Evolutionary conservation across 2,797 vertebrate genomes (phyloP).

Genomic region (Pempheris klunzingeri): DNA sequence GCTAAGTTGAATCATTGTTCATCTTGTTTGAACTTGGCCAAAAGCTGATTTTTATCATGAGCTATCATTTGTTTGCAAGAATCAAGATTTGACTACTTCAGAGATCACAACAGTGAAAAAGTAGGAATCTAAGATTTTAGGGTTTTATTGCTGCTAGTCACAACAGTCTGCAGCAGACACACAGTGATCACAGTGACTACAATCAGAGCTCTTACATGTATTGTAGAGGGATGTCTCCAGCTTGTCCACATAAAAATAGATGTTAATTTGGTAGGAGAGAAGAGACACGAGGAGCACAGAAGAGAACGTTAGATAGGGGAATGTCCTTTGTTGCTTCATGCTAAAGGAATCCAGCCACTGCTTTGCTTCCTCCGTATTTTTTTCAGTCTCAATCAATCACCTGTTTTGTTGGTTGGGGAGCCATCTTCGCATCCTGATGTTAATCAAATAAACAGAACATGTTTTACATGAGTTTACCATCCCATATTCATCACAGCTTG

Average conservation of each 20-base stretch:
- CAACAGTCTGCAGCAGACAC: too few species aligned
- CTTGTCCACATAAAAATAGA: background rate
- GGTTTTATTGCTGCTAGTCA: too few species aligned
- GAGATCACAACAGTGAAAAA: background rate
- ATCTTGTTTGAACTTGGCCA: too few species aligned
- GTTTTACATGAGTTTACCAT: conserved; percentile 80
- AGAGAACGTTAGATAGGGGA: too few species aligned
- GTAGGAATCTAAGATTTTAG: too few species aligned
- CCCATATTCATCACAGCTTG: conserved; percentile 74
- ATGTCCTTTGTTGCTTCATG: conserved; percentile 5
- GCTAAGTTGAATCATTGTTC: too few species aligned
- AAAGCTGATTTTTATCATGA: too few species aligned
- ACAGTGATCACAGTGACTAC: too few species aligned
- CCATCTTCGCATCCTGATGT: conserved; percentile 67
- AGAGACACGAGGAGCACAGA: background rate
- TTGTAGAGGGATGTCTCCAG: background rate
- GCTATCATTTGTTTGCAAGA: too few species aligned
- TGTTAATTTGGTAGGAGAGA: background rate
- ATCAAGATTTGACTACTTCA: background rate
- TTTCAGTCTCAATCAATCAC: conserved; percentile 63
- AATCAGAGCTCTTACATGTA: background rate
- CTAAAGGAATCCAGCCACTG: conserved; percentile 22
- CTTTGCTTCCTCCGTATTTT: conserved; percentile 23
- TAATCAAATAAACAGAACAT: conserved; percentile 77
- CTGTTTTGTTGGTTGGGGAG: conserved; percentile 66